Evolutionary conservation across 2,797 vertebrate species (phyloP).

Genomic region (Avahi laniger): DNA sequence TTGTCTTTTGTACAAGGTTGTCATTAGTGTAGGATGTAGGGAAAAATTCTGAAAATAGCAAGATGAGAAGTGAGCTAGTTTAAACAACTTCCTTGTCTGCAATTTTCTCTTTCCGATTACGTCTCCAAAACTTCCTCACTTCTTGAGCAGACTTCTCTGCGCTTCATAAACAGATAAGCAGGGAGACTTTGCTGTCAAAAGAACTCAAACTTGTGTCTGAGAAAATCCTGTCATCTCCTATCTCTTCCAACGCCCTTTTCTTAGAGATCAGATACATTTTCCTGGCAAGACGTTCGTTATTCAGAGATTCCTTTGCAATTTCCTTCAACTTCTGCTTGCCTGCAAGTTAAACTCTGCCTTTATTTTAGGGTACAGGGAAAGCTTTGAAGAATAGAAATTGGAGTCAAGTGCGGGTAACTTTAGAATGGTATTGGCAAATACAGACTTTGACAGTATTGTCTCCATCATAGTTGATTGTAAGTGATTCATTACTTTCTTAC

Average conservation of each 20-base stretch:
- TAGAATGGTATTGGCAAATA: neutral
- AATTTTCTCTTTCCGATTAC: neutral
- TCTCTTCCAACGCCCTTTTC: neutral
- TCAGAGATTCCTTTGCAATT: neutral
- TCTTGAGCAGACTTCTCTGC: neutral
- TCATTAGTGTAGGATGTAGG: neutral
- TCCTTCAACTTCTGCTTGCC: neutral
- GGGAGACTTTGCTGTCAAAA: neutral
- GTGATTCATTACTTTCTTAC: neutral
- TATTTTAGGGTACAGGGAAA: neutral
- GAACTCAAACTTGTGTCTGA: neutral
- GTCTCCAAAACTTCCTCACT: neutral
- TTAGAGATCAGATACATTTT: neutral
- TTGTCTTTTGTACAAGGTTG: neutral
- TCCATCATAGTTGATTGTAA: neutral
- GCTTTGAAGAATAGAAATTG: neutral
- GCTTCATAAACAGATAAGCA: neutral
- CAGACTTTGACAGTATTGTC: neutral
- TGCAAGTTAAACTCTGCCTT: neutral
- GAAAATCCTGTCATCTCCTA: neutral
- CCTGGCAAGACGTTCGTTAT: neutral
- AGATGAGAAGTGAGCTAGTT: neutral
- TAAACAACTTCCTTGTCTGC: constrained; percentile 4
- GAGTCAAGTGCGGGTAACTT: neutral
- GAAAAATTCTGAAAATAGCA: neutral